Evolutionary conservation across 1,140 invertebrate genomes (phyloP).

Genomic region (Hormaphis cornu): DNA sequence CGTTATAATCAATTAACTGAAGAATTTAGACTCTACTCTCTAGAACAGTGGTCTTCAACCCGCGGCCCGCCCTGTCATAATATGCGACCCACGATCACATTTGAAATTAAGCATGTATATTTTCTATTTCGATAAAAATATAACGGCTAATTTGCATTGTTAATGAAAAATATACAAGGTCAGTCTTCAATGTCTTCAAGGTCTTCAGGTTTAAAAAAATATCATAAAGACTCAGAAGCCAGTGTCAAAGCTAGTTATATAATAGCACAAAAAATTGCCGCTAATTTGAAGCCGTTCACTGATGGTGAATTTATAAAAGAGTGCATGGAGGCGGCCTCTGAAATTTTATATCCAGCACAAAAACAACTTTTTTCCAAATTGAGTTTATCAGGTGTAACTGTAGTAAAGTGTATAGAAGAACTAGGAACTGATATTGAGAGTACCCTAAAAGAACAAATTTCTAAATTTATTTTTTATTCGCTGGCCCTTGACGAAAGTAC

Average conservation of each 20-base stretch:
- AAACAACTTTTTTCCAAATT: background rate
- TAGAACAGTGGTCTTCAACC: too few species aligned
- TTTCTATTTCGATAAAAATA: too few species aligned
- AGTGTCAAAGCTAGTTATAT: background rate
- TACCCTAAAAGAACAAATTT: background rate
- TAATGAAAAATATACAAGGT: background rate
- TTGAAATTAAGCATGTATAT: too few species aligned
- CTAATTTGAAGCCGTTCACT: background rate
- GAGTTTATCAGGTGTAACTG: background rate
- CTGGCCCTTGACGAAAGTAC: too few species aligned
- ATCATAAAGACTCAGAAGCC: background rate
- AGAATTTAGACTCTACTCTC: too few species aligned
- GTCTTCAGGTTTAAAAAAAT: background rate
- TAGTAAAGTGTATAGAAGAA: background rate
- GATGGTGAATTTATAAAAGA: slow-evolving; percentile 3
- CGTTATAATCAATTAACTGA: too few species aligned
- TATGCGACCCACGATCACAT: too few species aligned
- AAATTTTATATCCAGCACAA: background rate
- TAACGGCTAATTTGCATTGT: background rate
- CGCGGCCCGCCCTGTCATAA: too few species aligned
- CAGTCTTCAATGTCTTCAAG: too few species aligned
- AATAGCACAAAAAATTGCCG: background rate
- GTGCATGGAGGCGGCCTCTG: background rate
- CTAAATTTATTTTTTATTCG: too few species aligned
- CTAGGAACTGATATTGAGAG: background rate